Evolutionary conservation across 2,113 vertebrate species (phyloP).

Genomic region (Leucopsar rothschildi): DNA sequence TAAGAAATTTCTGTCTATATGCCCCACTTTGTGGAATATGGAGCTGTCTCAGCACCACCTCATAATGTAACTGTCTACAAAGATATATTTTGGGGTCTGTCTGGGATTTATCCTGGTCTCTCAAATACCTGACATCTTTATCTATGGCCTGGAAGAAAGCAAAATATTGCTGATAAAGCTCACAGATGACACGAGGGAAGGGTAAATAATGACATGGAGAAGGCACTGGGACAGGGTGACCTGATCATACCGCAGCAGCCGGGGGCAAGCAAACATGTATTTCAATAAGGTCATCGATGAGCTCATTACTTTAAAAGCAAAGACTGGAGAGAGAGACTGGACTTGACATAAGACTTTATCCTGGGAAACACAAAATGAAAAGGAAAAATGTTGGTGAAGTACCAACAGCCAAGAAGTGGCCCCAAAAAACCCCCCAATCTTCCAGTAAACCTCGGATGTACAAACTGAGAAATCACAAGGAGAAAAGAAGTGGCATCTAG

Average conservation of each 20-base stretch:
- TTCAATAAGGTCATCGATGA: constrained; percentile 14
- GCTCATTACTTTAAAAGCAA: constrained; percentile 1
- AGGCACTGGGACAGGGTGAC: constrained; percentile 11
- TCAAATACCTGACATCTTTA: background rate
- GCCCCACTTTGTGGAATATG: background rate
- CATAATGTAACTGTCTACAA: background rate
- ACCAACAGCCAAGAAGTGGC: background rate
- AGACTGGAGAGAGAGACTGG: background rate
- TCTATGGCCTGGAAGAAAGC: background rate
- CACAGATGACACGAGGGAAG: background rate
- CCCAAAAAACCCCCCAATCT: rapidly evolving
- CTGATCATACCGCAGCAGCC: background rate
- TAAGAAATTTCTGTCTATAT: background rate
- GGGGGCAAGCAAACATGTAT: constrained; percentile 19
- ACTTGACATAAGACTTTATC: background rate
- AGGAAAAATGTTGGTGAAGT: background rate
- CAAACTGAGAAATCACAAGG: background rate
- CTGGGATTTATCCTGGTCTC: background rate
- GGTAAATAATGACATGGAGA: constrained; percentile 26
- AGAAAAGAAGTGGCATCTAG: background rate
- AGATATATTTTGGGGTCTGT: background rate
- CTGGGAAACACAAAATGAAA: background rate
- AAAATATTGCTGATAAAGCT: background rate
- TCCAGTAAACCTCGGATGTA: background rate
- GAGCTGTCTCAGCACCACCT: background rate